These are phyloP conservation scores for Tetramorium alpestre DNA, from an alignment of 1,140 invertebrate species.

Conservation along the genomic window DNA sequence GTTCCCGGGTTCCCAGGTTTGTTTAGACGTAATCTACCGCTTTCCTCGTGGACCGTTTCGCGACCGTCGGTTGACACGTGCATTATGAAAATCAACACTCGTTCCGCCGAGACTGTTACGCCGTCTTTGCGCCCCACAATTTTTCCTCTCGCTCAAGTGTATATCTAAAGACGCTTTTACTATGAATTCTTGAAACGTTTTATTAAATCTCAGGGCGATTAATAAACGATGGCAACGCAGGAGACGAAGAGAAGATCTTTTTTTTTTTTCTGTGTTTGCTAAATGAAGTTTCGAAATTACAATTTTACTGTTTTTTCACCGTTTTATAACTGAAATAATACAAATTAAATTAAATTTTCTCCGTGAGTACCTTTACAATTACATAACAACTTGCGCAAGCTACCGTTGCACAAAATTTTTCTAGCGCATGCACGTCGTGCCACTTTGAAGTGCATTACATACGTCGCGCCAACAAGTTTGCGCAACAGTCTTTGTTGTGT, in stretches of 20 bases:
- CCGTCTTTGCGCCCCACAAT: too few relatives aligned
- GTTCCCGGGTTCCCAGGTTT: conserved; percentile 21
- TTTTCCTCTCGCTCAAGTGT: neutral
- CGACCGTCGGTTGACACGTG: neutral
- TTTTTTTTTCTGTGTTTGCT: neutral
- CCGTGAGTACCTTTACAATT: neutral
- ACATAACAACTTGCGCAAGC: conserved; percentile 25
- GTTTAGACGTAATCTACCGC: conserved; percentile 34
- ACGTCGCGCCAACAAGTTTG: conserved; percentile 26
- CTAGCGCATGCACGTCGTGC: conserved; percentile 22
- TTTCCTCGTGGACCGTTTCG: conserved; percentile 4
- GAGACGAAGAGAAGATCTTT: neutral
- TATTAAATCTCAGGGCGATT: neutral
- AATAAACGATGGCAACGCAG: neutral
- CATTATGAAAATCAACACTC: neutral
- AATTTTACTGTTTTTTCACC: neutral
- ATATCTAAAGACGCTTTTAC: neutral
- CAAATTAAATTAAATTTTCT: neutral
- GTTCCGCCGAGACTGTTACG: neutral
- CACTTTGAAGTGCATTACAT: conserved; percentile 28
- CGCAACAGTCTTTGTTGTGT: conserved; percentile 40
- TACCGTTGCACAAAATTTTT: conserved; percentile 50
- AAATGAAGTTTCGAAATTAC: neutral
- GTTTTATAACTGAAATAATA: neutral
- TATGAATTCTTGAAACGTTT: neutral